Evolutionary conservation across 2,113 vertebrate genomes (phyloP).

Genomic region (Indicator indicator): DNA sequence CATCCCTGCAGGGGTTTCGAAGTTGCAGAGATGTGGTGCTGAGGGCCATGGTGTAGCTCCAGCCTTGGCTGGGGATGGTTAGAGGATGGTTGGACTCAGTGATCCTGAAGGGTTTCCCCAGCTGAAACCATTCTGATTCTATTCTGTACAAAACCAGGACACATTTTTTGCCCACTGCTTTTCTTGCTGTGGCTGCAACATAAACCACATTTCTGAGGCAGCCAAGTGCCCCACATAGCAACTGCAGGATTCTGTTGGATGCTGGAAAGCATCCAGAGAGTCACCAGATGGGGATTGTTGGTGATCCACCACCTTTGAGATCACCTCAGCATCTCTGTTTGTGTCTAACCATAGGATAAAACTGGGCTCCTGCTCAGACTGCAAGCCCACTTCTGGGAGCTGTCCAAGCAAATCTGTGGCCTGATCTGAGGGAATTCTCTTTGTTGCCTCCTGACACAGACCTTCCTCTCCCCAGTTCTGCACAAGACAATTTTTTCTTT

Average conservation of each 20-base stretch:
- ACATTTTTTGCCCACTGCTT: neutral
- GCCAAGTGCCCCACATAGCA: neutral
- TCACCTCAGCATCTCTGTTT: neutral
- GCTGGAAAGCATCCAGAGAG: neutral
- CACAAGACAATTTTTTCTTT: neutral
- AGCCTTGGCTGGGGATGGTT: too few species aligned
- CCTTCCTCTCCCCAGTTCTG: neutral
- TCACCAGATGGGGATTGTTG: neutral
- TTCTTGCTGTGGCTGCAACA: neutral
- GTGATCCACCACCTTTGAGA: neutral
- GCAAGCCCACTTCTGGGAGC: neutral
- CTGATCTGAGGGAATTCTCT: neutral
- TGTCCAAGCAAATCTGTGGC: neutral
- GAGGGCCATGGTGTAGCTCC: too few species aligned
- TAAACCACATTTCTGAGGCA: neutral
- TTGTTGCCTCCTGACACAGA: neutral
- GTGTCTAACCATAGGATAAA: neutral
- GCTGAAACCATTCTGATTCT: too few species aligned
- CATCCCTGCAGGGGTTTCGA: too few species aligned
- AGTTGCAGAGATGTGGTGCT: too few species aligned
- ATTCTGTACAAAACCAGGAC: neutral
- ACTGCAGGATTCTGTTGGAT: neutral
- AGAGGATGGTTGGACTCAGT: too few species aligned
- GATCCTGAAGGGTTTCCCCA: too few species aligned
- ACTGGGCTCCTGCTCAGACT: neutral